Evolutionary conservation across 2,888 invertebrate species (phyloP), one percentile per base, ranked within the genome.

Genomic region (Harpagoxenus sublaevis): DNA sequence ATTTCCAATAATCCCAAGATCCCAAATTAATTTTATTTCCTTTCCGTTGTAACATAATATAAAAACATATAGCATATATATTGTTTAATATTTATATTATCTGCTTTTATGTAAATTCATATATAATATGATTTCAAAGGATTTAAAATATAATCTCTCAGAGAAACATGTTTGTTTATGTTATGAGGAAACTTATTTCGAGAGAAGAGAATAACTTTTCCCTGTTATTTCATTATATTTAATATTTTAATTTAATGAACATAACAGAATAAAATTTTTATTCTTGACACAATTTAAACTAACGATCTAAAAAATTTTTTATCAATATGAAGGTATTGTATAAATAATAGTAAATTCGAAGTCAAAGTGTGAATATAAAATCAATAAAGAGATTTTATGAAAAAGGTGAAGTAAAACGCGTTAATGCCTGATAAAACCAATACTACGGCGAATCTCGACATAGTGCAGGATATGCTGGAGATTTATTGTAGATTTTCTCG

Each of bases 401-500:
- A 31, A 57, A 55, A 45, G 35, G 3, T 48, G 70, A 23, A 18
- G 28, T 63, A 63, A 71, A 48, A 53, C 35, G 10, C 57, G 60
- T 48, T 79, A 71, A 79, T 71, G 8, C 9, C 18, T n/a, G 28
- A 70, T 78, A 78, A 70, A 57, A 42, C 31, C 45, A 66, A 66
- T 62, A 42, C 9, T 42, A 28, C 12, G n/a, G 66, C 1, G 42
- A 55, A 53, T 71, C 23, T 71, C 23, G 57, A 71, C 45, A 5
- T 81, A 10, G 18, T 28, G 39, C 35, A 48, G 15, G 23, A 45
- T 35, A 71, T 45, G 15, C 51, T 3, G n/a, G 6, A 51, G 51
- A 28, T 82, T 78, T 78, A 78, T 42, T 28, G 42, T 63, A 28
- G 78, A 63, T 78, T 28, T 51, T 74, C 55, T 45, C 70, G 42